A percentile compares a stretch with the other conserved stretches of the same genome.
phyloP scores from a whole-genome alignment of 2,113 vertebrate genomes.

The Maccullochella peelii region DNA sequence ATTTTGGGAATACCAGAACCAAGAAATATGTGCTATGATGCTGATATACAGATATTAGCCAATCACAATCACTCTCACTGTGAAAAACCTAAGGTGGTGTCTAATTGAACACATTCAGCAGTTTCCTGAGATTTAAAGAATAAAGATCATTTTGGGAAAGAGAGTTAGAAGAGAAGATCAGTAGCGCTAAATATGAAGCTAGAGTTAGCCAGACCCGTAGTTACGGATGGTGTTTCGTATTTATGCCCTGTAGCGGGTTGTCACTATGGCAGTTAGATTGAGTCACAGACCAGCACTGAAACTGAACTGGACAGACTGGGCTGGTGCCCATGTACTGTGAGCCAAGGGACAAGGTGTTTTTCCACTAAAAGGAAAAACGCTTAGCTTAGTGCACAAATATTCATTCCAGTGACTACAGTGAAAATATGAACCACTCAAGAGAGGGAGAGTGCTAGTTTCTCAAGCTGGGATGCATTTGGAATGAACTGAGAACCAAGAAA shows the following conservation, averaged over 20 bases:
- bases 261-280: background rate
- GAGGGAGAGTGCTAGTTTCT: no score
- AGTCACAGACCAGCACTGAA: background rate
- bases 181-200: background rate
- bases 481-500: background rate
- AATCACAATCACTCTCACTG: background rate
- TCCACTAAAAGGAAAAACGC: background rate
- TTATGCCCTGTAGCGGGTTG: background rate
- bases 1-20: slow-evolving; percentile 18
- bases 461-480: background rate
- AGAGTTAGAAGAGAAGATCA: background rate
- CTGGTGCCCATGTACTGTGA: background rate
- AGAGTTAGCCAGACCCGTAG: background rate
- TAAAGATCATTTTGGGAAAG: background rate
- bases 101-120: background rate
- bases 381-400: no score
- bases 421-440: background rate
- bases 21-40: background rate
- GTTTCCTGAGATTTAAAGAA: background rate
- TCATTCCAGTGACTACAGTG: background rate
- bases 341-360: background rate
- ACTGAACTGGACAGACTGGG: background rate
- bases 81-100: background rate
- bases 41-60: slow-evolving; percentile 5
- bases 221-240: background rate